phyloP scores from a whole-genome alignment of 2,797 vertebrate genomes.

The Neosilurus mollespiculum region DNA sequence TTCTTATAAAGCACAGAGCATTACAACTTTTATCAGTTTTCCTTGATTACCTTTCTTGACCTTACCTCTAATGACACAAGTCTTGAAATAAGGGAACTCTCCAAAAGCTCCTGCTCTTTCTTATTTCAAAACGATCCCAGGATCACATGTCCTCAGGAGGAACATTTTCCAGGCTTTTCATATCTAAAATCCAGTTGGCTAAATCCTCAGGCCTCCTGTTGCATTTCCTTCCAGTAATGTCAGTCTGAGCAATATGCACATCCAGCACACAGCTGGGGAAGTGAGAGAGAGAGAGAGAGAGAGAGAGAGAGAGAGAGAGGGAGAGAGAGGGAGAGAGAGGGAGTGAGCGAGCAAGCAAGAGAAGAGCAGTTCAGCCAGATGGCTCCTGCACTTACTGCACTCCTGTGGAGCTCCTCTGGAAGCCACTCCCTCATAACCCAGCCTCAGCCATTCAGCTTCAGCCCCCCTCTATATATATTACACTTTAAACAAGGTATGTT shows the following conservation, averaged over 20 bases:
- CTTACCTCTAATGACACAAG: conserved; percentile 36
- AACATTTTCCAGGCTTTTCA: conserved; percentile 52
- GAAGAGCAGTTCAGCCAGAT: conserved; percentile 73
- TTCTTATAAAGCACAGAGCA: background rate
- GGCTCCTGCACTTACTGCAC: conserved; percentile 67
- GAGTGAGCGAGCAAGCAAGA: conserved; percentile 53
- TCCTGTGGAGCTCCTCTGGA: conserved; percentile 58
- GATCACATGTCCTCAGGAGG: conserved; percentile 59
- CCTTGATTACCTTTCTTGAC: background rate
- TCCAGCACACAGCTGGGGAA: conserved; percentile 56
- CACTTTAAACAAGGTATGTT: conserved; percentile 61
- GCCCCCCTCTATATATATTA: conserved; percentile 55
- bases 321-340: too few species aligned
- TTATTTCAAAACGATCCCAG: conserved; percentile 43
- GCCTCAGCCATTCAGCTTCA: conserved; percentile 65
- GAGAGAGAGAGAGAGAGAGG: too few species aligned
- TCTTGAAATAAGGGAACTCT: background rate
- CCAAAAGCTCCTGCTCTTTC: conserved; percentile 24
- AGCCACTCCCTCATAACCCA: conserved; percentile 65
- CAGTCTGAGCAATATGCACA: conserved; percentile 66
- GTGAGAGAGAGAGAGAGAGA: too few species aligned
- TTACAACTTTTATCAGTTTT: background rate
- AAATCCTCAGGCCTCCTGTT: conserved; percentile 35
- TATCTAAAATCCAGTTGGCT: conserved; percentile 65
- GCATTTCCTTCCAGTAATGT: conserved; percentile 61